Base-by-base conservation (phyloP, 2,797 vertebrate genomes). In the Protonibea diacanthus region DNA sequence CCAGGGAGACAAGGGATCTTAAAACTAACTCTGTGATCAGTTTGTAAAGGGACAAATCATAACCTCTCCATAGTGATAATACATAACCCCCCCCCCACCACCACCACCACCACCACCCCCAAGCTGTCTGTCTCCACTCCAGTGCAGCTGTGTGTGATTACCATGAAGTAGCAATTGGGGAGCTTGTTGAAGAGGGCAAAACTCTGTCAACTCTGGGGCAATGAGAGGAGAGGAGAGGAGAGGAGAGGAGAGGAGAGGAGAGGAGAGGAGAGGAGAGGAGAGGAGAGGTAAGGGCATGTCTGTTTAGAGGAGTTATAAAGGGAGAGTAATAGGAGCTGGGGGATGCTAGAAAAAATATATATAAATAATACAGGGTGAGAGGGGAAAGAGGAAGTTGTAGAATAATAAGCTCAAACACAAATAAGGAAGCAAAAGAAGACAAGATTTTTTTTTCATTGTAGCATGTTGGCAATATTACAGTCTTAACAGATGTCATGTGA, bases 111-210 rank as follows among this genome's bases (percentile, higher is more conserved):
- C 33, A 9, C 33, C 33, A 33, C 52, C 49, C 53, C 68, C 71
- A 79, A 44, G 76, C 69, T 74, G 72, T 78, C 73, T 63, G 59
- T 71, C 85, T 85, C 88, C 87, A 88, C 86, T 93, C 86, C 68
- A 90, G 51, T 88, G 68, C 92, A 93, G 91, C 93, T 95, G 95
- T 66, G 27, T 89, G 86, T 53, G 52, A 86, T 94, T 91, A 92
- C 23, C 52, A 84, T 85, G 91, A 91, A 86, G 87, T 81, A 89
- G 88, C 76, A 58, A 82, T 86, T 81, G 73, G 85, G 85, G 86
- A 85, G 76, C 78, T 75, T 75, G 80, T 75, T 87, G 83, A 78
- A 86, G 85, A 88, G 87, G 80, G 91, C 73, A 85, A 78, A 87
- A 87, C 84, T 89, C 72, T 47, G 82, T 85, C 78, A 86, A 78